Base-by-base conservation (phyloP, 1,140 invertebrate species). In the Helicoverpa zea region DNA sequence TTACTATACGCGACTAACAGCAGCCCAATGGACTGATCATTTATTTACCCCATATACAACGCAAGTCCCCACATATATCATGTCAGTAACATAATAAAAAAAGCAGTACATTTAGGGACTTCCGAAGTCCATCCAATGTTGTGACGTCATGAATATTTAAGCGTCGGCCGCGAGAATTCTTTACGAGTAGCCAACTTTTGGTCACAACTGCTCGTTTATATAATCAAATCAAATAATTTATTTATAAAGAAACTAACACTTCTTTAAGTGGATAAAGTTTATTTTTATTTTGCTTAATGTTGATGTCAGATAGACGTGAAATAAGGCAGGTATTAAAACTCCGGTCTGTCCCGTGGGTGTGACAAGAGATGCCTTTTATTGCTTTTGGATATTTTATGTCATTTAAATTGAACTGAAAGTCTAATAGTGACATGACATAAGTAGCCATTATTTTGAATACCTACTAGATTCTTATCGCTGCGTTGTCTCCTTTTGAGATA, bases 151-250 rank as follows among this genome's bases (percentile, higher is more conserved):
- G 68, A 72, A 72, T 72, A 72, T 72, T 72, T 72, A 72, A 72
- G 18, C 18, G 5, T 2, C 13, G 18, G 29, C 49, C 68, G 47
- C 49, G 49, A 72, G 68, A 72, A 72, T 72, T 72, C 49, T 72
- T 72, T 72, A 72, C 49, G 49, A 52, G 18, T 72, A 30, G 18
- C 68, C 23, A 30, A 18, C 58, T 29, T 29, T 51, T 30, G 18
- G 68, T 72, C 49, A 63, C 59, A 43, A 43, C 23, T 14, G 18
- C 18, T 51, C 30, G 49, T 72, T 72, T 72, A 54, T 30, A 51
- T 72, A 72, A 72, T 72, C 68, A 72, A 72, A 72, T 72, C 68
- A 72, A 72, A 72, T 72, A 30, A 72, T 52, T 72, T 72, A 72
- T 72, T 72, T 72, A 72, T 1, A 54, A 54, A 49, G 49, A 30